phyloP scores from a whole-genome alignment of 2,888 invertebrate species.

The Ariolimax columbianus region DNA sequence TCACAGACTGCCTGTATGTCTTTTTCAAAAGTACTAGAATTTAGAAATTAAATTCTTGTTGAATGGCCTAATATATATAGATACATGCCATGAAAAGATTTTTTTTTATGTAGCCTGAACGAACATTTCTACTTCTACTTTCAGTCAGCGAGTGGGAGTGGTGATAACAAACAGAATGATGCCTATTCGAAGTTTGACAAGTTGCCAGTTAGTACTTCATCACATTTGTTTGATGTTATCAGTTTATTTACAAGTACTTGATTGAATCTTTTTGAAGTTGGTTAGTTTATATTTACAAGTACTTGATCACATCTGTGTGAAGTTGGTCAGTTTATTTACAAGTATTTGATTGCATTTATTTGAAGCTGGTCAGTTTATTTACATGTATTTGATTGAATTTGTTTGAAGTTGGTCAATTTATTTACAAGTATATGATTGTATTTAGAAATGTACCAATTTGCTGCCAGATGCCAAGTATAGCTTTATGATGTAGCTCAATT shows the following conservation, averaged over 20 bases:
- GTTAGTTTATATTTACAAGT: too few species aligned
- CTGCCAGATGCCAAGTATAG: not conserved
- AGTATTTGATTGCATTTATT: too few species aligned
- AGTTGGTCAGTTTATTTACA: too few species aligned
- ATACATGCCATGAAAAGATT: too few species aligned
- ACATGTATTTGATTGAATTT: too few species aligned
- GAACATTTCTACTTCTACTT: not conserved
- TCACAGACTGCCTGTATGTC: too few species aligned
- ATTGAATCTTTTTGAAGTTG: not conserved
- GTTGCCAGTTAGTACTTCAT: slow-evolving; percentile 52
- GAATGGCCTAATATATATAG: too few species aligned
- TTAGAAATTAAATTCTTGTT: too few species aligned
- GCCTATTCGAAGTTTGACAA: slow-evolving; percentile 50
- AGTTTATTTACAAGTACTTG: not conserved
- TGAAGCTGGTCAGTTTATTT: too few species aligned
- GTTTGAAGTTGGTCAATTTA: too few species aligned
- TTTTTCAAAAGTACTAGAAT: too few species aligned
- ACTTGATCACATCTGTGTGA: too few species aligned
- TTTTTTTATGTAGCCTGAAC: not conserved
- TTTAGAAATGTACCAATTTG: not conserved
- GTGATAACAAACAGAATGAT: slow-evolving; percentile 39
- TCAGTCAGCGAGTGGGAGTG: slow-evolving; percentile 26
- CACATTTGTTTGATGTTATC: not conserved
- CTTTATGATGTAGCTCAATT: not conserved
- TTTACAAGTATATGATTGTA: not conserved